Percentiles rank a stretch among this genome's conserved stretches.
phyloP scores from a whole-genome alignment of 2,797 vertebrate species.

The Rachycentron canadum region DNA sequence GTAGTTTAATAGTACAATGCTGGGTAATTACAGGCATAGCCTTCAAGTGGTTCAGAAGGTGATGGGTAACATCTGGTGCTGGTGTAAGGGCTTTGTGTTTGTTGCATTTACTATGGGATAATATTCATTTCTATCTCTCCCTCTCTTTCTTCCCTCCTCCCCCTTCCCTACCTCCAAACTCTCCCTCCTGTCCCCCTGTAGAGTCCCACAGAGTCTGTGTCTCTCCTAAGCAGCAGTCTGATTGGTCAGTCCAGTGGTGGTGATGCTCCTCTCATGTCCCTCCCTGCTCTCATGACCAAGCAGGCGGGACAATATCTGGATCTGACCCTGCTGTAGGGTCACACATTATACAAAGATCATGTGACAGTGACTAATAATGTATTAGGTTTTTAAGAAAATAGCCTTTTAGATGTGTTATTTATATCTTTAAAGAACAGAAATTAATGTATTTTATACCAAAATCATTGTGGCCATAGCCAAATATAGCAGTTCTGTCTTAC shows the following conservation, averaged over 20 bases:
- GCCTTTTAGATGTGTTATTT: constrained; percentile 84
- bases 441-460: constrained; percentile 85
- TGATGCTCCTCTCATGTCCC: constrained; percentile 77
- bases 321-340: constrained; percentile 80
- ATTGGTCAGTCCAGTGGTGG: constrained; percentile 77
- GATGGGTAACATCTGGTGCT: constrained; percentile 69
- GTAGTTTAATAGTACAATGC: constrained; percentile 32
- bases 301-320: constrained; percentile 78
- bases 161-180: constrained; percentile 31
- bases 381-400: constrained; percentile 54
- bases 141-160: neutral
- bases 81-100: constrained; percentile 41
- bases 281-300: constrained; percentile 83
- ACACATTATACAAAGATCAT: constrained; percentile 60
- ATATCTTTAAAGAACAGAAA: constrained; percentile 83
- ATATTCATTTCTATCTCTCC: constrained; percentile 16
- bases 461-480: constrained; percentile 79
- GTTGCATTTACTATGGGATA: neutral
- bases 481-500: constrained; percentile 82
- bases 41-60: constrained; percentile 57
- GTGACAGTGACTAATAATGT: constrained; percentile 65
- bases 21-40: constrained; percentile 27
- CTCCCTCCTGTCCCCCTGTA: constrained; percentile 55
- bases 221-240: constrained; percentile 81
- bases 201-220: constrained; percentile 78